Conservation (phyloP, 2,113 vertebrate species). For the Zonotrichia leucophrys region DNA sequence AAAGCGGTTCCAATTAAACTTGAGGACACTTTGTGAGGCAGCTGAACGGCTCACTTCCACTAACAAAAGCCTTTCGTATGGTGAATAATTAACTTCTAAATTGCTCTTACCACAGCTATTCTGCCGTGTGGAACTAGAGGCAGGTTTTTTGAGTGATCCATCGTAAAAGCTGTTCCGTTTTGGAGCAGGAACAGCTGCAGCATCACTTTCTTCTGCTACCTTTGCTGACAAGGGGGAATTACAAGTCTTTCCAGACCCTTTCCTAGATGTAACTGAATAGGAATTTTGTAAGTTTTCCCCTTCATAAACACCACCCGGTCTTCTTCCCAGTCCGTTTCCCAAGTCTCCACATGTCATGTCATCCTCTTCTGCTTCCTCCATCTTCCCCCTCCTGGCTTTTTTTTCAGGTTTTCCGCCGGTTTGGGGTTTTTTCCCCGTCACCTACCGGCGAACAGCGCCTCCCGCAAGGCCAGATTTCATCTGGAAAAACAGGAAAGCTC, state of each 20-base stretch:
- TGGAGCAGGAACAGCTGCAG: constrained; percentile 17
- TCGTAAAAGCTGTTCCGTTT: constrained; percentile 20
- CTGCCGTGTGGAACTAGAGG: not conserved
- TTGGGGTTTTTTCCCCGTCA: not conserved
- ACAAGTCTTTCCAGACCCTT: not conserved
- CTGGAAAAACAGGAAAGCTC: not conserved
- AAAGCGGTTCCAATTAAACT: not conserved
- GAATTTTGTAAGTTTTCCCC: not conserved
- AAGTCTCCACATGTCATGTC: constrained; percentile 88
- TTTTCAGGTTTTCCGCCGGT: not conserved
- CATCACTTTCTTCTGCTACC: constrained; percentile 25
- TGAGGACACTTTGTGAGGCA: not conserved
- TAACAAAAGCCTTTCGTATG: accelerated
- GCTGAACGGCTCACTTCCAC: not conserved
- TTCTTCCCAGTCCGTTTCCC: constrained; percentile 80
- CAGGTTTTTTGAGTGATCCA: not conserved
- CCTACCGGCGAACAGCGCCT: not conserved
- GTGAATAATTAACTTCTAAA: not conserved
- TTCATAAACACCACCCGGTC: constrained; percentile 60
- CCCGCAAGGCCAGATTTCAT: not conserved
- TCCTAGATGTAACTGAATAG: not conserved
- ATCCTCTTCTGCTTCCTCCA: constrained; percentile 75
- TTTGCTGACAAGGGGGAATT: not conserved
- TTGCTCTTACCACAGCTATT: constrained; percentile 68
- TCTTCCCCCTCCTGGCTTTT: not conserved